Evolutionary conservation across 1,140 invertebrate species (phyloP).

Genomic region (Mizuhopecten yessoensis): DNA sequence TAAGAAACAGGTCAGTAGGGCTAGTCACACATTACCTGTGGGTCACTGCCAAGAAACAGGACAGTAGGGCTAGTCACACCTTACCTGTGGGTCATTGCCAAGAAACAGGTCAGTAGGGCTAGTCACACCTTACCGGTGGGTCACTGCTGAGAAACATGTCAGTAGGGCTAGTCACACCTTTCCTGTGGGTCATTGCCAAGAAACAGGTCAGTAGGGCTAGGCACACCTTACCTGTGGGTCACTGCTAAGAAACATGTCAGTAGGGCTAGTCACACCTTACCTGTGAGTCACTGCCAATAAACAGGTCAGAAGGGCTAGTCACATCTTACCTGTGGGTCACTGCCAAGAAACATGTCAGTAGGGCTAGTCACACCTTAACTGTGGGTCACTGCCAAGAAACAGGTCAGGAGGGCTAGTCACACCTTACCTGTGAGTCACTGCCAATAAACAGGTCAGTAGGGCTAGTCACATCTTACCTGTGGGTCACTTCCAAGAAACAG

Average conservation of each 20-base stretch:
- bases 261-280: background rate
- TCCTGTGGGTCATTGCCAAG: too few species aligned
- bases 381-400: background rate
- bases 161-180: background rate
- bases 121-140: background rate
- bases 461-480: background rate
- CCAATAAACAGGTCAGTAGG: background rate
- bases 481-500: background rate
- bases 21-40: conserved; percentile 80
- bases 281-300: background rate
- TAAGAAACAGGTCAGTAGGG: background rate
- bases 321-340: conserved; percentile 83
- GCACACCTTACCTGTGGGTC: too few species aligned
- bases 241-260: background rate
- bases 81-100: background rate
- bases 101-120: background rate
- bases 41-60: conserved; percentile 80
- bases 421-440: too few species aligned
- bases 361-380: background rate
- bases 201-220: too few species aligned
- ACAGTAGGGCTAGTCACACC: background rate
- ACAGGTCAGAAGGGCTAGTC: background rate
- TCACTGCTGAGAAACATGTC: background rate
- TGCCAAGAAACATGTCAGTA: conserved; percentile 72
- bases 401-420: background rate